These are phyloP conservation scores for Empidonax alnorum DNA, from an alignment of 2,113 vertebrate genomes.

Conservation along the genomic window DNA sequence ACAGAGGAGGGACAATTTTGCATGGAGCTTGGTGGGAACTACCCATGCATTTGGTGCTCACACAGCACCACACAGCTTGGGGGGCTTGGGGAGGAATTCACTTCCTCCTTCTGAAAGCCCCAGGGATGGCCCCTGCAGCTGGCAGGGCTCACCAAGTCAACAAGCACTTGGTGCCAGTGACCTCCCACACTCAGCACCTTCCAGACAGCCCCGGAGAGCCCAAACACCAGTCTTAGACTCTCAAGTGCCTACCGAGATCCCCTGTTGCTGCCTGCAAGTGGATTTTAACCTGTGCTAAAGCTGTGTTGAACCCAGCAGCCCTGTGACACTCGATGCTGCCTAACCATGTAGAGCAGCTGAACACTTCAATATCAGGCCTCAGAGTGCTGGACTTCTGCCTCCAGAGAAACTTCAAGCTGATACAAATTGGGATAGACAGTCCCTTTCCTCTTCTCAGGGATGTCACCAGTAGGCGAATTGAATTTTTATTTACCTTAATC, in stretches of 20 bases:
- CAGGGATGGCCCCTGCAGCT: background rate
- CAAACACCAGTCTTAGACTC: background rate
- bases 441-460: background rate
- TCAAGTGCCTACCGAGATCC: background rate
- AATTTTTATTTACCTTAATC: background rate
- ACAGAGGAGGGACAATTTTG: background rate
- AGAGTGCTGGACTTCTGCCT: background rate
- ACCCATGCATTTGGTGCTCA: rapidly evolving
- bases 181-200: background rate
- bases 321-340: background rate
- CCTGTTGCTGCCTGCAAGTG: background rate
- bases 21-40: background rate
- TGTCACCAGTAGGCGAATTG: background rate
- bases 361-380: background rate
- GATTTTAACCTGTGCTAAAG: background rate
- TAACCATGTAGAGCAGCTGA: background rate
- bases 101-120: background rate
- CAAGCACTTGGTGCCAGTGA: background rate
- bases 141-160: background rate
- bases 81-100: background rate
- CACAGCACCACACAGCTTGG: background rate
- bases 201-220: background rate
- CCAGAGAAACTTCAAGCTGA: background rate
- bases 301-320: background rate
- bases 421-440: background rate